Evolutionary conservation across 2,888 invertebrate genomes (phyloP).

Genomic region (Chymomyza fuscimana): DNA sequence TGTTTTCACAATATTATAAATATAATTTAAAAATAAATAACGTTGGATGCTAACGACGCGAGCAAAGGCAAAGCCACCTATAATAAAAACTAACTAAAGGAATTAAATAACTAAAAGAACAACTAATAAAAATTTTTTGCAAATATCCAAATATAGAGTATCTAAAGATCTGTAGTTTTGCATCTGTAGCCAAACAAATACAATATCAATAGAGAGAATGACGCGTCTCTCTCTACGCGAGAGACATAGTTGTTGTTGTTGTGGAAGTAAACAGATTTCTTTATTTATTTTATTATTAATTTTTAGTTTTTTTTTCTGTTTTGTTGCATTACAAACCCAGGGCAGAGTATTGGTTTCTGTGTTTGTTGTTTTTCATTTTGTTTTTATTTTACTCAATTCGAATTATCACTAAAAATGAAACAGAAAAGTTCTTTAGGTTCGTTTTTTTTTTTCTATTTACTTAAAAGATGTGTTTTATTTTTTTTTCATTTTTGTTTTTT

Average conservation of each 20-base stretch:
- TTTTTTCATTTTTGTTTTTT: conserved; percentile 20
- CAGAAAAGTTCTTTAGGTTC: conserved; percentile 34
- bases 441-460: conserved; percentile 25
- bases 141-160: background rate
- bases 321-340: conserved; percentile 53
- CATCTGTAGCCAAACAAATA: too few species aligned
- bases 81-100: too few species aligned
- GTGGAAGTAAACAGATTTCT: conserved; percentile 73
- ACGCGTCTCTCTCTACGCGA: too few species aligned
- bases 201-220: background rate
- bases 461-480: conserved; percentile 16
- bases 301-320: conserved; percentile 37
- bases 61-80: too few species aligned
- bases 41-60: too few species aligned
- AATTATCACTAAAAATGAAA: conserved; percentile 61
- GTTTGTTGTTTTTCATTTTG: conserved; percentile 37
- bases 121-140: too few species aligned
- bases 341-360: conserved; percentile 56
- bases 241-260: conserved; percentile 50
- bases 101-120: too few species aligned
- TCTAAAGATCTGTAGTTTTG: background rate
- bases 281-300: conserved; percentile 67
- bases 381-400: conserved; percentile 37
- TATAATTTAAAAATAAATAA: background rate
- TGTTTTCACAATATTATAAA: conserved; percentile 16